phyloP scores from a whole-genome alignment of 1,140 invertebrate species.

The Neodiprion pinetum region DNA sequence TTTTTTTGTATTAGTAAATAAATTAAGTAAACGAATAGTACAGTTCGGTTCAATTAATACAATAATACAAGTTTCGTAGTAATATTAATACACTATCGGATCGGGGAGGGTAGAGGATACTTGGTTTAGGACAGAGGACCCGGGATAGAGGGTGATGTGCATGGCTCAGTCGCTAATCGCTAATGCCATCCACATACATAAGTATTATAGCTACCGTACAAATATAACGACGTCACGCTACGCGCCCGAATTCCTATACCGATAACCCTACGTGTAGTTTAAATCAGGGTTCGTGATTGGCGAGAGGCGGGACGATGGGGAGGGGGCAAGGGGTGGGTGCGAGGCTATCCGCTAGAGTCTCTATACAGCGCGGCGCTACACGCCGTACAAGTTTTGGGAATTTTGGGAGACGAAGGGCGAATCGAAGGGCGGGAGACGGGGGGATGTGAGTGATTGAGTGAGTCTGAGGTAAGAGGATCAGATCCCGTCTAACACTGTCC shows the following conservation, averaged over 20 bases:
- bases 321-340: slow-evolving; percentile 12
- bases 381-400: slow-evolving; percentile 33
- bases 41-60: slow-evolving; percentile 18
- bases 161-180: slow-evolving; percentile 44
- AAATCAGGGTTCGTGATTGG: not conserved
- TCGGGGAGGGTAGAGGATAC: not conserved
- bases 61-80: slow-evolving; percentile 26
- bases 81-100: slow-evolving; percentile 46
- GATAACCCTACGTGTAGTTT: slow-evolving; percentile 15
- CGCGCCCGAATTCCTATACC: slow-evolving; percentile 37
- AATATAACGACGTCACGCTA: slow-evolving; percentile 55
- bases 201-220: slow-evolving; percentile 52
- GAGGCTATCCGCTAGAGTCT: slow-evolving; percentile 55
- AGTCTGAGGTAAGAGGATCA: not conserved
- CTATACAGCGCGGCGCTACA: slow-evolving; percentile 56
- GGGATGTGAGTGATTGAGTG: not conserved
- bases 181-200: slow-evolving; percentile 45
- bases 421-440: too few species aligned
- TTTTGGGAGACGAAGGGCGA: too few species aligned
- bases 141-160: slow-evolving; percentile 20
- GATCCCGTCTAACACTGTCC: slow-evolving; percentile 14
- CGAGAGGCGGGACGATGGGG: slow-evolving; percentile 3
- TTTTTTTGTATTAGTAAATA: slow-evolving; percentile 51
- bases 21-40: slow-evolving; percentile 53
- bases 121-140: not conserved